These are phyloP conservation scores for Scaptomyza flava DNA, from an alignment of 2,888 invertebrate species.

Conservation along the genomic window DNA sequence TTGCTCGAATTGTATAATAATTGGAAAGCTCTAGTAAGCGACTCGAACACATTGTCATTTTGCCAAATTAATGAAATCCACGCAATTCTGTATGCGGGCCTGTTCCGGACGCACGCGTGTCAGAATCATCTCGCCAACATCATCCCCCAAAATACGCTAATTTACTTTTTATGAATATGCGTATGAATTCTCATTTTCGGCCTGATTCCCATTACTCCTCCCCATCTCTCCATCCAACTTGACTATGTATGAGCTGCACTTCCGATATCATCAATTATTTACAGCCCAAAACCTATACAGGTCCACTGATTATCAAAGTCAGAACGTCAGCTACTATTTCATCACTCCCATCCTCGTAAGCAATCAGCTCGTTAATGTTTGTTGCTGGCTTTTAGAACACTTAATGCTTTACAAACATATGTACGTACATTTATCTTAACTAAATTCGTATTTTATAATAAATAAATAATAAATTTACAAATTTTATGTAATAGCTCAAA, in stretches of 20 bases:
- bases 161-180: conserved; percentile 54
- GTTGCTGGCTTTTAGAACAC: background rate
- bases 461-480: background rate
- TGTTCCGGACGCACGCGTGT: conserved; percentile 24
- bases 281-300: conserved; percentile 17
- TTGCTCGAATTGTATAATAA: conserved; percentile 61
- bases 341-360: background rate
- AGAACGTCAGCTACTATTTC: background rate
- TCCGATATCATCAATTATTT: conserved; percentile 52
- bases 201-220: conserved; percentile 1
- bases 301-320: conserved; percentile 11
- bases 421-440: too few species aligned
- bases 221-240: background rate
- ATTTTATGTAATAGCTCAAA: too few species aligned
- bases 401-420: background rate
- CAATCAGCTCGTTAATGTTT: background rate
- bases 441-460: background rate
- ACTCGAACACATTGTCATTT: conserved; percentile 36
- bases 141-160: conserved; percentile 45
- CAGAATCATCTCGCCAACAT: background rate
- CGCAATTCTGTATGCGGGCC: conserved; percentile 1
- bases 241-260: conserved; percentile 7
- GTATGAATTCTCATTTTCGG: conserved; percentile 17
- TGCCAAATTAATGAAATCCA: conserved; percentile 49
- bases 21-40: conserved; percentile 32